A percentile compares a stretch with the other conserved stretches of the same genome.
phyloP scores from a whole-genome alignment of 2,113 vertebrate species.

The Leptobrachium ailaonicum region DNA sequence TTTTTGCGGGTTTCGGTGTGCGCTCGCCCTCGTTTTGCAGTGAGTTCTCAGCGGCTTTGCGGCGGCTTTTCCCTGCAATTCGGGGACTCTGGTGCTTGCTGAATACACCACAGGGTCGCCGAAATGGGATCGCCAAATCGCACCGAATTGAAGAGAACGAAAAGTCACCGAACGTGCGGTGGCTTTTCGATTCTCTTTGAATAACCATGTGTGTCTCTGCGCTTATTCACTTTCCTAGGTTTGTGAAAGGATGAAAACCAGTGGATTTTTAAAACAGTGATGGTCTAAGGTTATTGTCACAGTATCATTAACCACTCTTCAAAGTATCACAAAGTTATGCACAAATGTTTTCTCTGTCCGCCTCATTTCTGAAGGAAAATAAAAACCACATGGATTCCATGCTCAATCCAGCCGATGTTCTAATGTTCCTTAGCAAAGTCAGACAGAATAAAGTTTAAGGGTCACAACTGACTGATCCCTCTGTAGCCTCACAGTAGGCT shows the following conservation, averaged over 20 bases:
- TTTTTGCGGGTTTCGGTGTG: no score
- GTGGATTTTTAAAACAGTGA: background rate
- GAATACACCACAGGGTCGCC: no score
- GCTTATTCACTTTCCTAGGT: background rate
- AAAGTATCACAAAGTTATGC: conserved; percentile 2
- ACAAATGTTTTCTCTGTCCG: conserved; percentile 29
- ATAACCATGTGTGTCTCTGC: background rate
- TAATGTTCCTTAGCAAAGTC: conserved; percentile 14
- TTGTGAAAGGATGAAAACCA: background rate
- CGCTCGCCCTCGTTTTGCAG: no score
- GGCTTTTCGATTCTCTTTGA: no score
- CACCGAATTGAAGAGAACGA: no score
- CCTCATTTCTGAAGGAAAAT: conserved; percentile 34
- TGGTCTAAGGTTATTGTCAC: background rate
- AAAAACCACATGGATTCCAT: conserved; percentile 24
- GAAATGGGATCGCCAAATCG: no score
- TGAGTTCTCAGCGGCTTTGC: no score
- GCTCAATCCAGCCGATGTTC: conserved; percentile 16
- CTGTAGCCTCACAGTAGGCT: conserved; percentile 11
- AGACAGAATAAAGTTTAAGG: conserved; percentile 17
- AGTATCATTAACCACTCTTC: conserved; percentile 17
- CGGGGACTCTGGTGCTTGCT: no score
- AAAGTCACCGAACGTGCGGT: no score
- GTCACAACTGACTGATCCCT: conserved; percentile 8
- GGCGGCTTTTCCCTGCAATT: no score